Evolutionary conservation across 2,113 vertebrate species (phyloP), one percentile per base, ranked within the genome.

Genomic region (Cromileptes altivelis): DNA sequence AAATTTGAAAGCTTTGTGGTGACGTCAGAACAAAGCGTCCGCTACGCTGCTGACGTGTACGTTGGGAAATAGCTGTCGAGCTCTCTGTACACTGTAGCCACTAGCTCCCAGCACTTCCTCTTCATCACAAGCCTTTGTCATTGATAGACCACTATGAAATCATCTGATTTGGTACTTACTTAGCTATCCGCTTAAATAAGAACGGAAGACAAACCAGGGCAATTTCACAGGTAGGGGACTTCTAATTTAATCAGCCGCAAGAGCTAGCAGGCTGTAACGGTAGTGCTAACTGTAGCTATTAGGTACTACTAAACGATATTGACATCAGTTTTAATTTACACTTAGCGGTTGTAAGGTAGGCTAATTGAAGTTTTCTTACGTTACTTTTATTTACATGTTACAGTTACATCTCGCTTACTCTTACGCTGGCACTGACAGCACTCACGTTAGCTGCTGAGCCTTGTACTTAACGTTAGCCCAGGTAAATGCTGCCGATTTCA

Each of bases 21-120:
- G 61, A 91, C 83, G 89, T 84, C 65, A 81, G 14, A 21, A 65
- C 42, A 8, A 8, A 45, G 42, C 89, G 74, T 13, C 2, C 6
- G 47, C 0, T 40, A 50, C 58, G 89, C 23, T 93, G 95, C 94
- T 94, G 94, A 96, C 94, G 95, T 96, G 95, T 94, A 92, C n/a
- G 61, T 85, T 55, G 58, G 91, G 91, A 94, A 94, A 90, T 84
- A 50, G 40, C 27, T 50, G 58, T 70, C 4, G 55, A 52, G 61
- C 13, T 23, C n/a, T 25, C 2, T 68, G 27, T 27, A 27, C 3
- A 27, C 27, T 27, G 75, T 56, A 27, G 65, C 47, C 1, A 8
- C 11, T 33, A 30, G 50, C 56, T 33, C 37, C 40, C 58, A 68
- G 52, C 17, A 60, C 21, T 18, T 55, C 25, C 37, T 83, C 15